phyloP scores from a whole-genome alignment of 1,140 invertebrate species.

The Aphelinus atriplicis region DNA sequence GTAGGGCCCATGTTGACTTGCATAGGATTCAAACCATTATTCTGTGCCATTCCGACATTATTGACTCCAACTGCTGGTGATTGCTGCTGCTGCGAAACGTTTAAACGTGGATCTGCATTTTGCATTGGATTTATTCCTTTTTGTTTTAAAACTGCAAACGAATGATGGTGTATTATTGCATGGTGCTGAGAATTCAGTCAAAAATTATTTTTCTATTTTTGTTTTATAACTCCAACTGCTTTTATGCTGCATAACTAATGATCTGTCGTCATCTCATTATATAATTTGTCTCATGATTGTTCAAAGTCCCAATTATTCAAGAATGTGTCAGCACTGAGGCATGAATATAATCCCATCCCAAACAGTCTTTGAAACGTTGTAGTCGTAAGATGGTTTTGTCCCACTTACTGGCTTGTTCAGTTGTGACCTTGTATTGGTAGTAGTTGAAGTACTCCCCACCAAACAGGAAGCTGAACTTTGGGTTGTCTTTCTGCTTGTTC shows the following conservation, averaged over 20 bases:
- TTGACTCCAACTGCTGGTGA: constrained; percentile 46
- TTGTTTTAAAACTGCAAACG: constrained; percentile 67
- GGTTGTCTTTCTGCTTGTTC: constrained; percentile 97
- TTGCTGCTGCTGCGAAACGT: constrained; percentile 63
- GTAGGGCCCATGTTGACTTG: constrained; percentile 52
- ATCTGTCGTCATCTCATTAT: constrained; percentile 24
- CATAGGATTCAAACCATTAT: constrained; percentile 62
- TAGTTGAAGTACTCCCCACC: constrained; percentile 96
- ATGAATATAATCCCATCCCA: constrained; percentile 38
- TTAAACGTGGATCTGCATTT: constrained; percentile 64
- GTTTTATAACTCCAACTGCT: constrained; percentile 37
- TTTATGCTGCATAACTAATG: constrained; percentile 31
- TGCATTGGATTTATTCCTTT: constrained; percentile 67
- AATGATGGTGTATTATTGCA: constrained; percentile 53
- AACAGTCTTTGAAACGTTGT: constrained; percentile 53
- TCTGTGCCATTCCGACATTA: constrained; percentile 53
- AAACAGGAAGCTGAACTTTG: constrained; percentile 96
- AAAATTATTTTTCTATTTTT: constrained; percentile 29
- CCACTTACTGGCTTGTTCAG: constrained; percentile 86
- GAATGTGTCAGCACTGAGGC: constrained; percentile 26
- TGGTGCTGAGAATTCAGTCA: constrained; percentile 34
- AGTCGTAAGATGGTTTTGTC: constrained; percentile 55
- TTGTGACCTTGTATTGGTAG: constrained; percentile 95
- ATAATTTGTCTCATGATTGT: constrained; percentile 11
- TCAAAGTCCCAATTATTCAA: constrained; percentile 30